Percentiles rank a stretch among this genome's conserved stretches.
phyloP scores from a whole-genome alignment of 2,797 vertebrate species.

The Gastrophryne carolinensis region DNA sequence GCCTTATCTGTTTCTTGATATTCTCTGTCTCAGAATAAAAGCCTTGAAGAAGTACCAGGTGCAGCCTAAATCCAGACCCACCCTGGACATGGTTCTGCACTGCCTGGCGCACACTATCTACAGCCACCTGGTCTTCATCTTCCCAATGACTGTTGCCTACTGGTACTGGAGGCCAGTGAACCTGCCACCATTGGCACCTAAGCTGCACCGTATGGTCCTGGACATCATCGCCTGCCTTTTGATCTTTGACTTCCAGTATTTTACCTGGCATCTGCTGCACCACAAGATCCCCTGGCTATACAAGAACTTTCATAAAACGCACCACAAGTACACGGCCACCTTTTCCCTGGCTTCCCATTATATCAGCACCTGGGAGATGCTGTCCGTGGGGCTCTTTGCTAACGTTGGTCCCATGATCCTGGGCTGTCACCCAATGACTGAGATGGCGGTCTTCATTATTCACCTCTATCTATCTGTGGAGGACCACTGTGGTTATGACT shows the following conservation, averaged over 20 bases:
- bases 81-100: constrained; percentile 64
- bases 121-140: constrained; percentile 79
- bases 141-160: constrained; percentile 75
- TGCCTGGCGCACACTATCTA: constrained; percentile 74
- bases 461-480: constrained; percentile 92
- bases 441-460: constrained; percentile 78
- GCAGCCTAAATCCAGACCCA: constrained; percentile 71
- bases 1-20: constrained; percentile 80
- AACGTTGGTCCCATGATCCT: constrained; percentile 72
- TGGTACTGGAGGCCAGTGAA: constrained; percentile 72
- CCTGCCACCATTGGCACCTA: constrained; percentile 68
- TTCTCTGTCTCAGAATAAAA: constrained; percentile 65
- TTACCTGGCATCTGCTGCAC: constrained; percentile 85
- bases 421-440: constrained; percentile 80
- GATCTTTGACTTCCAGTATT: constrained; percentile 87
- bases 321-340: constrained; percentile 80
- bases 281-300: constrained; percentile 88
- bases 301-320: constrained; percentile 84
- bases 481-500: constrained; percentile 88
- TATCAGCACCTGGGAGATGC: constrained; percentile 79
- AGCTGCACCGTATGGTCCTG: constrained; percentile 62
- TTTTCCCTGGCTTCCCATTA: constrained; percentile 85
- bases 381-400: constrained; percentile 82
- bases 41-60: constrained; percentile 78
- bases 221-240: constrained; percentile 76